Evolutionary conservation across 2,888 invertebrate species (phyloP).

Genomic region (Mythimna lalbum): DNA sequence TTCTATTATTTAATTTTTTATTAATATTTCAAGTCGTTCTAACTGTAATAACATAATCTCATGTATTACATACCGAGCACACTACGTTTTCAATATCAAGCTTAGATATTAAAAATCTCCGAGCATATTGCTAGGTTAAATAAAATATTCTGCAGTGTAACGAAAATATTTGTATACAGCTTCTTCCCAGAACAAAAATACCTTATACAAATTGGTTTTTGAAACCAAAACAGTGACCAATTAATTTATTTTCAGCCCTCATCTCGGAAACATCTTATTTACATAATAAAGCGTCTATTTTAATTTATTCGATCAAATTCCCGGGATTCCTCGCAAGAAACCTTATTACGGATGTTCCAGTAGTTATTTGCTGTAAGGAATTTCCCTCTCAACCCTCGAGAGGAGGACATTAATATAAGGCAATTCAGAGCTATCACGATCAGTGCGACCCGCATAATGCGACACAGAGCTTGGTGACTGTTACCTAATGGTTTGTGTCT

Average conservation of each 20-base stretch:
- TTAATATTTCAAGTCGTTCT: neutral
- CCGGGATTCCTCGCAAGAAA: slow-evolving; percentile 38
- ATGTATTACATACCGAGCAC: slow-evolving; percentile 8
- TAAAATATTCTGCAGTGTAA: slow-evolving; percentile 13
- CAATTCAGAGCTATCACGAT: slow-evolving; percentile 70
- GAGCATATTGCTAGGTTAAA: slow-evolving; percentile 11
- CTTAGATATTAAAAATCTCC: slow-evolving; percentile 33
- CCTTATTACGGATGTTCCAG: slow-evolving; percentile 44
- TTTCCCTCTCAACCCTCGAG: slow-evolving; percentile 48
- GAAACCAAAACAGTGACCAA: slow-evolving; percentile 37
- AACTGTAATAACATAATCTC: neutral
- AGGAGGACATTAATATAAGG: slow-evolving; percentile 62
- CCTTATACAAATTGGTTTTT: slow-evolving; percentile 2
- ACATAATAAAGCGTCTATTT: slow-evolving; percentile 49
- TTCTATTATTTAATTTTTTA: no score
- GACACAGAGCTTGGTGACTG: slow-evolving; percentile 68
- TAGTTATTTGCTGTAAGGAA: slow-evolving; percentile 57
- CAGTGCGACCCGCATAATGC: slow-evolving; percentile 75
- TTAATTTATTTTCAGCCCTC: slow-evolving; percentile 40
- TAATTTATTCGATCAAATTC: slow-evolving; percentile 56
- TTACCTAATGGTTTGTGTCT: slow-evolving; percentile 61
- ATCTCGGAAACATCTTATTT: slow-evolving; percentile 53
- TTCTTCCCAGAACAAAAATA: slow-evolving; percentile 17
- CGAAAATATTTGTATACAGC: slow-evolving; percentile 17
- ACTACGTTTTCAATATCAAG: slow-evolving; percentile 23